Evolutionary conservation across 2,888 invertebrate genomes (phyloP).

Genomic region (Amblyjoppa fuscipennis): DNA sequence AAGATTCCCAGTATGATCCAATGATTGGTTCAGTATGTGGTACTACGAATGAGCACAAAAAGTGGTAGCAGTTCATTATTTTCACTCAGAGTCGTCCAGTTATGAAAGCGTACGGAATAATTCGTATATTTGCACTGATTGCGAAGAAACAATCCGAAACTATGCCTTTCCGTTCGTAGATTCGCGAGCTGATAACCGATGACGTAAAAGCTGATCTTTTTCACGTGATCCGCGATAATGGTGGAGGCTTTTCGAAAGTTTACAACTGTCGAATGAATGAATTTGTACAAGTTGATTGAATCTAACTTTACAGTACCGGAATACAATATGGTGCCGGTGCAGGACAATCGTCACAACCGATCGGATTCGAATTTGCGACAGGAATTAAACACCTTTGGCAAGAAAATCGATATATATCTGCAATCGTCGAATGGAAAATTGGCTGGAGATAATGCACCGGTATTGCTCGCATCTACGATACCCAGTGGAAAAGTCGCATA

Average conservation of each 20-base stretch:
- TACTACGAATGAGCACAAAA: no score
- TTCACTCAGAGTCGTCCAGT: neutral
- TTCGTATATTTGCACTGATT: neutral
- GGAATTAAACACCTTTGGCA: neutral
- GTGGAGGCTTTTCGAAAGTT: no score
- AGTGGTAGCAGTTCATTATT: no score
- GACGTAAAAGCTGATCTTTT: no score
- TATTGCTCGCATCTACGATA: neutral
- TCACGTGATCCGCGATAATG: no score
- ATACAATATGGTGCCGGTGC: conserved; percentile 1
- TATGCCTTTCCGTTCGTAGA: no score
- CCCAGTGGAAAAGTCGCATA: neutral
- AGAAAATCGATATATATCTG: neutral
- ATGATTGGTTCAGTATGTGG: no score
- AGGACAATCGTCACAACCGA: neutral
- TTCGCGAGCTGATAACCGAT: no score
- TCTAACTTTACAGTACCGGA: conserved; percentile 18
- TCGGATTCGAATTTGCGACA: neutral
- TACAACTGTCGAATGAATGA: neutral
- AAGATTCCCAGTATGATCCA: no score
- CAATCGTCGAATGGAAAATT: conserved; percentile 7
- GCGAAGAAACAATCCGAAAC: neutral
- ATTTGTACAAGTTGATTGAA: neutral
- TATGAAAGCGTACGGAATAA: neutral
- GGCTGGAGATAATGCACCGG: conserved; percentile 4